Evolutionary conservation across 1,140 invertebrate genomes (phyloP), one percentile per base, ranked within the genome.

Genomic region (Drosophila carrolli): DNA sequence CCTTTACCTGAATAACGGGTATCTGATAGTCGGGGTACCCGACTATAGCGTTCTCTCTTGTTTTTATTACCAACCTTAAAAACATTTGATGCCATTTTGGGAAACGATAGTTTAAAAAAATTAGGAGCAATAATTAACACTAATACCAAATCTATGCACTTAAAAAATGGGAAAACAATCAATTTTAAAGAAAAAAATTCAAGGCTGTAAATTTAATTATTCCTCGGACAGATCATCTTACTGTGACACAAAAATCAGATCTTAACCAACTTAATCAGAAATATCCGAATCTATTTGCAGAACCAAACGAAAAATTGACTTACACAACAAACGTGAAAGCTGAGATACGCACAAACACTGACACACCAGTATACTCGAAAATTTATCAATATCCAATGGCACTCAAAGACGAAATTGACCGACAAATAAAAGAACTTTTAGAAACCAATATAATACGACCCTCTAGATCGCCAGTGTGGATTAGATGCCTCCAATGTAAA

Each of bases 401-500:
- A 0, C 11, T 75, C 1, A 84, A 73, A 75, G 35, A 56, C 0
- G 43, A 77, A 43, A 40, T 77, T 5, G 57, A 73, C 14, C 58
- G 38, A 19, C 67, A 81, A 43, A 43, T 77, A 6, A 9, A 67
- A 50, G 27, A 75, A 58, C 41, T 77, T 9, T 50, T 83, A 37
- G 37, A 71, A 10, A 59, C 66, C 54, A 63, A 60, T n/a, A 75
- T 80, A 37, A 83, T 77, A 53, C 80, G 11, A 16, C 0, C 16
- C 16, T 16, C 16, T 16, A 16, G 16, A 16, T 16, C 16, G 16
- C 16, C 16, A 16, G 57, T 79, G 4, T 76, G 59, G 61, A 55
- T 2, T 11, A 14, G 40, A 56, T 29, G 13, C 4, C 7, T 43
- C 38, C 23, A 50, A 32, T 10, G 5, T 50, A 19, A 19, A 19